These are phyloP conservation scores for Psix sp. DNA, from an alignment of 1,140 invertebrate species.

Conservation along the genomic window DNA sequence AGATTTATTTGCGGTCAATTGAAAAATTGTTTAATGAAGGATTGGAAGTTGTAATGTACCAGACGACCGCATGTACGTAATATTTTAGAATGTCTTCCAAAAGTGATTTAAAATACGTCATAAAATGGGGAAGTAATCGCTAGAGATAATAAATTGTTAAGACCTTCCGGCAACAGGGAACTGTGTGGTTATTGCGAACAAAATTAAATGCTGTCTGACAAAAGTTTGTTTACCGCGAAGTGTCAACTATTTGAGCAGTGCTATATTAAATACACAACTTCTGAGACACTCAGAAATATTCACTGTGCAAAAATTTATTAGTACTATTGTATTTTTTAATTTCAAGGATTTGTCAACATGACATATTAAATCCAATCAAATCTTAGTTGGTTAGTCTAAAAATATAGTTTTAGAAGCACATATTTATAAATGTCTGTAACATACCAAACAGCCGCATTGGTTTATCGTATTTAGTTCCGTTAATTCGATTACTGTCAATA, in stretches of 20 bases:
- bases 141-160: constrained; percentile 39
- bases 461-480: constrained; percentile 10
- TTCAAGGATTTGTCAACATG: no score
- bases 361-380: no score
- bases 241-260: constrained; percentile 26
- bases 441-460: neutral
- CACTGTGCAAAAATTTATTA: no score
- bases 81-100: constrained; percentile 30
- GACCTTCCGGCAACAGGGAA: constrained; percentile 47
- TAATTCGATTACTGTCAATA: constrained; percentile 31
- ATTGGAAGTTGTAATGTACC: constrained; percentile 16
- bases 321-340: constrained; percentile 3
- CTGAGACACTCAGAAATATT: no score
- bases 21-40: constrained; percentile 38
- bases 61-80: constrained; percentile 40
- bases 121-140: constrained; percentile 50
- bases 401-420: no score
- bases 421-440: no score
- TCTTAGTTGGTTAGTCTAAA: no score
- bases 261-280: constrained; percentile 23
- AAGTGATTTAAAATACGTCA: constrained; percentile 52
- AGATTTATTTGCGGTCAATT: constrained; percentile 40
- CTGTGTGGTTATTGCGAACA: constrained; percentile 45
- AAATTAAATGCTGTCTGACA: constrained; percentile 46
- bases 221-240: constrained; percentile 32